Conservation (phyloP, 37 sponge, comb jelly and placozoan species). For the Theonella swinhoei region DNA sequence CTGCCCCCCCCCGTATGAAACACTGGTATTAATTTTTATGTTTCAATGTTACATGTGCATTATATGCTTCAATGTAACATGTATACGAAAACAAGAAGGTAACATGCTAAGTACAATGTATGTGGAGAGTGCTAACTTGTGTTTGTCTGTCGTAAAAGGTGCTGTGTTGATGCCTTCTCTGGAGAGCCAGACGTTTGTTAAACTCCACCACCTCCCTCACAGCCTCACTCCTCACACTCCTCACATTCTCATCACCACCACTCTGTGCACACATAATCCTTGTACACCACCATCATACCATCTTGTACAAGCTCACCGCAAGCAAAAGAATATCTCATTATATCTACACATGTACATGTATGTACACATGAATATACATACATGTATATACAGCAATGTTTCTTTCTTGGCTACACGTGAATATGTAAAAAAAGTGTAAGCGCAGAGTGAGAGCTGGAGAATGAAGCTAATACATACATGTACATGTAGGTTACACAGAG, state of each 20-base stretch:
- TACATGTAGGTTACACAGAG: neutral
- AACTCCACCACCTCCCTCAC: slow-evolving; percentile 17
- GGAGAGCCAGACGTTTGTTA: slow-evolving; percentile 21
- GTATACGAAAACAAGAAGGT: neutral
- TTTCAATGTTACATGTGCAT: neutral
- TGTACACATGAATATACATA: neutral
- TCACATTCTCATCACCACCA: neutral
- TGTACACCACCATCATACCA: no score
- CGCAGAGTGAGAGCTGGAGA: no score
- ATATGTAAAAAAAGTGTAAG: no score
- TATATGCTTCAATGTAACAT: neutral
- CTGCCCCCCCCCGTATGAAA: no score
- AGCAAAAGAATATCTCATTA: neutral
- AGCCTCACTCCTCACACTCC: neutral
- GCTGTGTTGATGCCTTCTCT: slow-evolving; percentile 1
- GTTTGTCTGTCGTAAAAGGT: slow-evolving; percentile 41
- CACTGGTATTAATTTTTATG: no score
- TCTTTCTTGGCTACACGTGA: no score
- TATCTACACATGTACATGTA: neutral
- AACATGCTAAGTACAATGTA: neutral
- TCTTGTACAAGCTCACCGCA: no score
- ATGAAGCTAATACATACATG: neutral
- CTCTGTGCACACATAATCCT: neutral
- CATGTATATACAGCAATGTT: neutral
- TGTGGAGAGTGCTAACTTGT: slow-evolving; percentile 19